Percentiles rank a stretch among this genome's conserved stretches.
Evolutionary conservation across 2,113 vertebrate genomes (phyloP).

Genomic region (Elephas maximus): DNA sequence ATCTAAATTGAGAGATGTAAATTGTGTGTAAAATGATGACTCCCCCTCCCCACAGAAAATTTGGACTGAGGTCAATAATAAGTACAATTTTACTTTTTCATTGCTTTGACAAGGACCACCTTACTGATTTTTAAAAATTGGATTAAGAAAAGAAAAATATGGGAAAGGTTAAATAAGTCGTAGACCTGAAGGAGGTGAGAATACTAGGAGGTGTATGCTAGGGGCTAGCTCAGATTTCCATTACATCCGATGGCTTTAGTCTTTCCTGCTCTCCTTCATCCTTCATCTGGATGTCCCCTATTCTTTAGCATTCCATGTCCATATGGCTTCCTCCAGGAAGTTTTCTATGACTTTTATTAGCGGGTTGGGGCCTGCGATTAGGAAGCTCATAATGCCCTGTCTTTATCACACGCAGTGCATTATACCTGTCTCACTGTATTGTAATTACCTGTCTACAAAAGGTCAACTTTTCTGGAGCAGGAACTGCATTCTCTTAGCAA

Average conservation of each 20-base stretch:
- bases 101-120: neutral
- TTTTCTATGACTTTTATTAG: neutral
- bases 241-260: accelerated
- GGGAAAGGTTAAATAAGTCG: neutral
- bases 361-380: neutral
- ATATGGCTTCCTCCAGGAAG: neutral
- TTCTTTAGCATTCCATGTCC: neutral
- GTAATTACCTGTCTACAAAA: neutral
- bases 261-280: neutral
- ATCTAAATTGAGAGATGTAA: neutral
- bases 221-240: neutral
- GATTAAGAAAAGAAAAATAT: neutral
- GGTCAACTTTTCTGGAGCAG: neutral
- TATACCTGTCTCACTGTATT: neutral
- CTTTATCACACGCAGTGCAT: no score
- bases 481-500: neutral
- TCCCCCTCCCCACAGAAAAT: neutral
- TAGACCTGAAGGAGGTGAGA: neutral
- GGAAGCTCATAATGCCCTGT: neutral
- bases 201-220: neutral
- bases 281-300: neutral
- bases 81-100: neutral
- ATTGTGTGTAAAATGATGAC: neutral
- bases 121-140: neutral
- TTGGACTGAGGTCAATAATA: neutral